Conservation (phyloP, 2,888 invertebrate species). For the Erannis defoliaria region DNA sequence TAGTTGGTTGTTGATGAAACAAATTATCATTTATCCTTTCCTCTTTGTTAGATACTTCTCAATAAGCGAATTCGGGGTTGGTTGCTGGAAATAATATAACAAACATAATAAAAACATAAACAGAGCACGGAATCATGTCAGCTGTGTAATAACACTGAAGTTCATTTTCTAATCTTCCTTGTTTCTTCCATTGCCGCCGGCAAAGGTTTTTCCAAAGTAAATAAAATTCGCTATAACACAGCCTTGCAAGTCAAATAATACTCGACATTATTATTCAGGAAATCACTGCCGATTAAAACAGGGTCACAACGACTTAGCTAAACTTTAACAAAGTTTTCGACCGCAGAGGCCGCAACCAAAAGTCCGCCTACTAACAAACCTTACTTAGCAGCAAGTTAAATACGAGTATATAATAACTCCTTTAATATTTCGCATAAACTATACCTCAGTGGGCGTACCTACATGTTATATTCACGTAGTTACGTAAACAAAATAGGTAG, state of each 20-base stretch:
- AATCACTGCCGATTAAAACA: constrained; percentile 30
- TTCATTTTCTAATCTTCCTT: not conserved
- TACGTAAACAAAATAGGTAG: constrained; percentile 54
- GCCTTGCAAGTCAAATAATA: constrained; percentile 46
- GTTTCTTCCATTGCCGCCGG: constrained; percentile 1
- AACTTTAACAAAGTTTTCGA: constrained; percentile 44
- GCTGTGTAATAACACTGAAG: not conserved
- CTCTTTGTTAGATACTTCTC: too few species aligned
- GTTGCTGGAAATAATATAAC: not conserved
- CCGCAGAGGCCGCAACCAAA: constrained; percentile 38
- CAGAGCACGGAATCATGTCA: not conserved
- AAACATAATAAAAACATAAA: not conserved
- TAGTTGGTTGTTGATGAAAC: too few species aligned
- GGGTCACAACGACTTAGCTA: constrained; percentile 39
- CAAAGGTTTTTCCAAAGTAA: not conserved
- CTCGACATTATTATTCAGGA: constrained; percentile 36
- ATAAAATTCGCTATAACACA: constrained; percentile 10
- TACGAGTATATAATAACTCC: constrained; percentile 28
- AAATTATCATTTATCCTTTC: too few species aligned
- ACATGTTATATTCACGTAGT: constrained; percentile 50
- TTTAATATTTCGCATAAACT: constrained; percentile 43
- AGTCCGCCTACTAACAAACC: constrained; percentile 26
- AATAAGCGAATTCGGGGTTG: not conserved
- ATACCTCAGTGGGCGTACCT: constrained; percentile 28
- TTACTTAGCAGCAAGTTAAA: constrained; percentile 25